Conservation (phyloP, 2,888 invertebrate species). For the Bellardia bayeri region DNA sequence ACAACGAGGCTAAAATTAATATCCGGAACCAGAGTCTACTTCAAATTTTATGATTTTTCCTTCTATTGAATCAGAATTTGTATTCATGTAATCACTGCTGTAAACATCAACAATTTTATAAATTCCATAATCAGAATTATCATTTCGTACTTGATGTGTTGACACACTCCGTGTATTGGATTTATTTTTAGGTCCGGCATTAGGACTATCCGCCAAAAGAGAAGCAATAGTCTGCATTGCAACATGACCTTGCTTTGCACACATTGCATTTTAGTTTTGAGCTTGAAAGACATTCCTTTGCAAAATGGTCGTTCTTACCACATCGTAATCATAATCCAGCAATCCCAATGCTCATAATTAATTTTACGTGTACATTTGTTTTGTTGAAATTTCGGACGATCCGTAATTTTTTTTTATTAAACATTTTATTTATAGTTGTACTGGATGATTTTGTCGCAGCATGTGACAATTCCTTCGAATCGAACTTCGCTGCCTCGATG, state of each 20-base stretch:
- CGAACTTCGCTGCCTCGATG: conserved; percentile 53
- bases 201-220: conserved; percentile 43
- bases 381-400: not conserved
- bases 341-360: conserved; percentile 5
- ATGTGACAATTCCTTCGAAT: not conserved
- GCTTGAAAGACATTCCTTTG: not conserved
- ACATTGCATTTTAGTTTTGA: not conserved
- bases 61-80: conserved; percentile 41
- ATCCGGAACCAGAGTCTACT: conserved; percentile 54
- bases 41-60: conserved; percentile 44
- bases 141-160: too few relatives aligned
- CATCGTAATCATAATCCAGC: conserved; percentile 11
- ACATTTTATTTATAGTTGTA: conserved; percentile 24
- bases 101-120: too few relatives aligned
- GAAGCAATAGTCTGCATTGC: conserved; percentile 31
- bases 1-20: conserved; percentile 50
- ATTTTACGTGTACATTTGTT: not conserved
- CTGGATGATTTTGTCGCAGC: not conserved
- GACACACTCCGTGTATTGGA: not conserved
- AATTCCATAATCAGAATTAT: too few relatives aligned
- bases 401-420: conserved; percentile 5
- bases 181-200: conserved; percentile 26
- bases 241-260: not conserved
- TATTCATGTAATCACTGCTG: conserved; percentile 5
- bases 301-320: conserved; percentile 13